Conservation (phyloP, 2,797 vertebrate genomes). For the Hypotaenidia philippensis region DNA sequence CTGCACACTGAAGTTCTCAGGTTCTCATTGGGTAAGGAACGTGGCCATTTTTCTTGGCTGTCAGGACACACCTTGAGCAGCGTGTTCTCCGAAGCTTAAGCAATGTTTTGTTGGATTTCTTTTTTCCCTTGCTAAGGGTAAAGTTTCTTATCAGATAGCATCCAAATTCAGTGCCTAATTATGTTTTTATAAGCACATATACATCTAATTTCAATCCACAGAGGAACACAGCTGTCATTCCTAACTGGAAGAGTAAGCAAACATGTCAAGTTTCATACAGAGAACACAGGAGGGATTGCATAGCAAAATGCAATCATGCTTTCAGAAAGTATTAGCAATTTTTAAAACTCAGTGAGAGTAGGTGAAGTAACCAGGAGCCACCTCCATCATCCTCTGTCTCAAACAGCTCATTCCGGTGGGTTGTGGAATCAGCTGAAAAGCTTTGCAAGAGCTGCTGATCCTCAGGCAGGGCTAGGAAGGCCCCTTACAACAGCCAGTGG, state of each 20-base stretch:
- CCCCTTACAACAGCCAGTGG: accelerated
- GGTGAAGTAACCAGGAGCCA: background rate
- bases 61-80: background rate
- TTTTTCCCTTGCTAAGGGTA: background rate
- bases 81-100: background rate
- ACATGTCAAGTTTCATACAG: background rate
- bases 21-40: background rate
- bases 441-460: background rate
- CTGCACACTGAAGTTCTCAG: background rate
- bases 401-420: background rate
- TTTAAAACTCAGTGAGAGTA: background rate
- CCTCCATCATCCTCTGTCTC: background rate
- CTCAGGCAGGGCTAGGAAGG: background rate
- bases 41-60: background rate
- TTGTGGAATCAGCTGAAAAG: background rate
- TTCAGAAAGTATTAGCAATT: background rate
- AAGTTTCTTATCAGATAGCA: background rate
- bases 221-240: background rate
- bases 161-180: background rate
- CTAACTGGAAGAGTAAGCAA: background rate
- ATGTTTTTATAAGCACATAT: background rate
- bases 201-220: background rate
- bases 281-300: background rate
- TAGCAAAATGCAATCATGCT: background rate
- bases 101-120: background rate